These are phyloP conservation scores for Andricus curvator DNA, from an alignment of 2,888 invertebrate genomes.

Conservation along the genomic window DNA sequence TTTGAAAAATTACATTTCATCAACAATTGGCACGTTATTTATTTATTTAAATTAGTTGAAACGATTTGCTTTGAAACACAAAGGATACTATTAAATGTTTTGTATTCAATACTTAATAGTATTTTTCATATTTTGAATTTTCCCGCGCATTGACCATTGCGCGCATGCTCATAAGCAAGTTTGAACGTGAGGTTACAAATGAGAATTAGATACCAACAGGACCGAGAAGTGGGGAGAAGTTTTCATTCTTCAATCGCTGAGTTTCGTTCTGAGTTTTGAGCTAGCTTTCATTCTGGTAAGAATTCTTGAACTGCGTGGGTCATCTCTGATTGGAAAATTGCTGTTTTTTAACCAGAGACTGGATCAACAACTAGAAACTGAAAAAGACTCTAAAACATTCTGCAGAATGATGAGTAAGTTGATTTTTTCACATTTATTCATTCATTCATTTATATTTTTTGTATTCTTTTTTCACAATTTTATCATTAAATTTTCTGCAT, in stretches of 20 bases:
- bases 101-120: too few species aligned
- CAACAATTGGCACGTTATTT: too few species aligned
- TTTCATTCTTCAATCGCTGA: not conserved
- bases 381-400: not conserved
- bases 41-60: too few species aligned
- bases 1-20: too few species aligned
- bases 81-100: too few species aligned
- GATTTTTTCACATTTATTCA: not conserved
- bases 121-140: too few species aligned
- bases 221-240: not conserved
- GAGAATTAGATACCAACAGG: too few species aligned
- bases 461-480: not conserved
- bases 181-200: too few species aligned
- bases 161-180: too few species aligned
- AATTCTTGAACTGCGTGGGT: not conserved
- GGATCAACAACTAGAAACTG: not conserved
- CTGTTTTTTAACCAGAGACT: not conserved
- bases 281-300: conserved; percentile 10
- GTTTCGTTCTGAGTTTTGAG: conserved; percentile 1
- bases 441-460: not conserved
- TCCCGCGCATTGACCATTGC: too few species aligned
- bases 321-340: conserved; percentile 21
- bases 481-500: not conserved
- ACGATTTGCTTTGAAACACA: too few species aligned
- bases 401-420: conserved; percentile 3